Conservation (phyloP, 2,888 invertebrate genomes). For the Druceiella hillmani region DNA sequence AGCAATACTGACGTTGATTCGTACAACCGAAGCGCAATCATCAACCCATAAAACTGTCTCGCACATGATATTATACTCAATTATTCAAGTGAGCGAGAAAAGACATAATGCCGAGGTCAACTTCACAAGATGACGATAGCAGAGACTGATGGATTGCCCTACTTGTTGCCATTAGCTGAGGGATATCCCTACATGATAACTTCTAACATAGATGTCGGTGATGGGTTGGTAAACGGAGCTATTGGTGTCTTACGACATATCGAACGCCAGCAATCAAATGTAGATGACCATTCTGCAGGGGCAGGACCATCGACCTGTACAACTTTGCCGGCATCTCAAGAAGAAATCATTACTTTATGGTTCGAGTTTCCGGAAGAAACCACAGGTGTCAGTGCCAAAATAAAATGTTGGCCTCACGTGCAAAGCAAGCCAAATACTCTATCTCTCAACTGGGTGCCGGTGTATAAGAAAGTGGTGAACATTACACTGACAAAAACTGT, state of each 20-base stretch:
- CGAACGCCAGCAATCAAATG: conserved; percentile 16
- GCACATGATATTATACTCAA: conserved; percentile 22
- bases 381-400: conserved; percentile 17
- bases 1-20: conserved; percentile 26
- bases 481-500: conserved; percentile 23
- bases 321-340: conserved; percentile 14
- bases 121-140: conserved; percentile 14
- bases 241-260: conserved; percentile 26
- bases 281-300: conserved; percentile 15
- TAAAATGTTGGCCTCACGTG: no score
- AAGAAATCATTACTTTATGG: conserved; percentile 20
- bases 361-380: conserved; percentile 19
- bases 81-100: conserved; percentile 17
- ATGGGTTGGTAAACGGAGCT: conserved; percentile 29
- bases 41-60: conserved; percentile 22
- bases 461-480: conserved; percentile 21
- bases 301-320: conserved; percentile 20
- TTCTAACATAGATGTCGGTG: conserved; percentile 28
- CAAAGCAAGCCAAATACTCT: conserved; percentile 18
- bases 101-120: conserved; percentile 11
- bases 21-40: no score
- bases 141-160: conserved; percentile 28
- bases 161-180: conserved; percentile 21
- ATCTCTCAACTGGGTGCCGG: conserved; percentile 20
- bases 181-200: conserved; percentile 25